phyloP scores from a whole-genome alignment of 2,113 vertebrate species.

The Solea senegalensis region DNA sequence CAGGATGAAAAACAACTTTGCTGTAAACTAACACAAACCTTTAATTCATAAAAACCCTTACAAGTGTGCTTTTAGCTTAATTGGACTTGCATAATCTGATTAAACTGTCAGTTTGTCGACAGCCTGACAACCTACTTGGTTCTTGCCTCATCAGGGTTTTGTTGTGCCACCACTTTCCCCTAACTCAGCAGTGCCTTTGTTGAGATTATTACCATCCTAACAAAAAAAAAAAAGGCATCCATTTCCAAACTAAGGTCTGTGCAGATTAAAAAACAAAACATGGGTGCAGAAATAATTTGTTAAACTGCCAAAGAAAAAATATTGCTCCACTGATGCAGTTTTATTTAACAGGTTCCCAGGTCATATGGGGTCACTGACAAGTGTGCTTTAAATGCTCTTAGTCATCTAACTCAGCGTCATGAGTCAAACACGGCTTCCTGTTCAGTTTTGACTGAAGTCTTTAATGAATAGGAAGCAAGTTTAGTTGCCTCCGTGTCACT shows the following conservation, averaged over 20 bases:
- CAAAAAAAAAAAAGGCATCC: no score
- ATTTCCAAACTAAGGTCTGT: no score
- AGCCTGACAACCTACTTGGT: neutral
- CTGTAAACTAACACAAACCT: neutral
- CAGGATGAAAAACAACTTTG: neutral
- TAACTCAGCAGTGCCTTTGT: neutral
- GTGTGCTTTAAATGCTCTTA: neutral
- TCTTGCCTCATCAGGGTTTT: neutral
- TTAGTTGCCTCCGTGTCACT: conserved; percentile 12
- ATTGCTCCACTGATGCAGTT: neutral
- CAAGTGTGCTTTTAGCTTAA: no score
- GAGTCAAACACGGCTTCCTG: conserved; percentile 11
- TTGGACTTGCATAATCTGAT: neutral
- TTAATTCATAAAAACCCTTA: no score
- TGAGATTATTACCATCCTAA: neutral
- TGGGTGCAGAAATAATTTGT: no score
- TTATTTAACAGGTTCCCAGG: neutral
- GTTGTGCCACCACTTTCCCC: neutral
- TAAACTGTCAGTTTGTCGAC: no score
- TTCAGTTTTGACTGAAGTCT: conserved; percentile 1
- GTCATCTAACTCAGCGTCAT: conserved; percentile 7
- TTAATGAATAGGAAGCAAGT: conserved; percentile 5
- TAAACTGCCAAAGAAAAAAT: neutral
- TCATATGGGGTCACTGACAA: neutral
- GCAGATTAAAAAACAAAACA: no score